Evolutionary conservation across 2,888 invertebrate genomes (phyloP).

Genomic region (Rhyacophila evoluta): DNA sequence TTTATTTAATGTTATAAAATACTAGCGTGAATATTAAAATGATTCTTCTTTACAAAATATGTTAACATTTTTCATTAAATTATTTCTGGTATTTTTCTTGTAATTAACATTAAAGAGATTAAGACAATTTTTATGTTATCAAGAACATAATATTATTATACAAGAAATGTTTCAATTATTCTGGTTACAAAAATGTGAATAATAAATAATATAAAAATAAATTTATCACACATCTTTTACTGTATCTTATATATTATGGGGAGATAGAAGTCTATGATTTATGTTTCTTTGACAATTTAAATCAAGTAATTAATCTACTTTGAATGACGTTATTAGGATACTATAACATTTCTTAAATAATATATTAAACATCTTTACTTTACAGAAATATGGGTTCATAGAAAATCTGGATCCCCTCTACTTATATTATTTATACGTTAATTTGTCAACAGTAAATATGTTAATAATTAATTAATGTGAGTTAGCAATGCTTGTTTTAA

Average conservation of each 20-base stretch:
- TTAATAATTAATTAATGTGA: too few species aligned
- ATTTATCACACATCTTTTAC: not conserved
- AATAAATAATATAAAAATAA: slow-evolving; percentile 25
- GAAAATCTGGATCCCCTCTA: too few species aligned
- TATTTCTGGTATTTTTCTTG: not conserved
- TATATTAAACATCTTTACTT: too few species aligned
- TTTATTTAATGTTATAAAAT: not conserved
- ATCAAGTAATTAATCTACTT: too few species aligned
- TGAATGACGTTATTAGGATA: too few species aligned
- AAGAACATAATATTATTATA: slow-evolving; percentile 4
- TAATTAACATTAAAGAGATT: not conserved
- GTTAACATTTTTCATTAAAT: not conserved
- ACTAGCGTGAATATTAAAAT: not conserved
- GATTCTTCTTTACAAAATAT: not conserved
- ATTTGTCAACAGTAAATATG: too few species aligned
- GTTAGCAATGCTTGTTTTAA: too few species aligned
- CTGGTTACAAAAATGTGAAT: slow-evolving; percentile 28
- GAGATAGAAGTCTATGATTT: too few species aligned
- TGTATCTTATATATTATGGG: not conserved
- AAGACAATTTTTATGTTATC: slow-evolving; percentile 3
- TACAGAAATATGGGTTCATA: too few species aligned
- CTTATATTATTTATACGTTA: too few species aligned
- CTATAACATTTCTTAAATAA: too few species aligned
- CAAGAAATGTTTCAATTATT: slow-evolving; percentile 28
- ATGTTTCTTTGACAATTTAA: too few species aligned